Base-by-base conservation (phyloP, 2,113 vertebrate species). In the Nanorana parkeri region DNA sequence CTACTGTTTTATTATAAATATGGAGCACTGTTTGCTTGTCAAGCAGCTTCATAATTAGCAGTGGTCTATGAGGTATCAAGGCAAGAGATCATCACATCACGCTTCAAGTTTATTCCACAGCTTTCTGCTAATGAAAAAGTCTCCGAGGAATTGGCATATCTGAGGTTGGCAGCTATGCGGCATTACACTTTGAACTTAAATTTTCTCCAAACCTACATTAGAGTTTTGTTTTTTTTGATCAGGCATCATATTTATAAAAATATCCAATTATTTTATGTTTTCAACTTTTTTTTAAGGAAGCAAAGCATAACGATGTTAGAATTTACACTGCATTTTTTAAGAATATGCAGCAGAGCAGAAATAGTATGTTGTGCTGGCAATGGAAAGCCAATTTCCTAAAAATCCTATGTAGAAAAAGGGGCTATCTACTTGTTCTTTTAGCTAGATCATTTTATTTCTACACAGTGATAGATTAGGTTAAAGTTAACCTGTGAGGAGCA, bases 11-110 rank as follows among this genome's bases (percentile, higher is more conserved):
- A 32, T 78, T 71, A 83, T 84, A 84, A 84, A 85, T 83, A 71
- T 54, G 84, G 83, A 87, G 69, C 16, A 58, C 87, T 84, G 66
- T 75, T 87, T 84, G 79, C 85, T 86, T 87, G 87, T 85, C 86
- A 87, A 28, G 47, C 47, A 79, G 83, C 87, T 87, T 87, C 72
- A 36, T 86, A 85, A 88, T 84, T 85, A 86, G 87, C 72, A 71
- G 86, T 15, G 73, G 86, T 81, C 87, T 73, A 32, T n/a, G 68
- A 85, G 85, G 84, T 83, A 86, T 82, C 78, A 75, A 86, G 86
- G 85, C 85, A 79, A 85, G 88, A 85, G 86, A 85, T 66, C 84
- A 86, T 88, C 85, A 85, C 86, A 83, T 87, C 87, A 86, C 82
- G 68, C 85, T 86, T 86, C 77, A 17, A 78, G 85, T 88, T 90